phyloP scores from a whole-genome alignment of 2,113 vertebrate genomes.

The Apus apus region DNA sequence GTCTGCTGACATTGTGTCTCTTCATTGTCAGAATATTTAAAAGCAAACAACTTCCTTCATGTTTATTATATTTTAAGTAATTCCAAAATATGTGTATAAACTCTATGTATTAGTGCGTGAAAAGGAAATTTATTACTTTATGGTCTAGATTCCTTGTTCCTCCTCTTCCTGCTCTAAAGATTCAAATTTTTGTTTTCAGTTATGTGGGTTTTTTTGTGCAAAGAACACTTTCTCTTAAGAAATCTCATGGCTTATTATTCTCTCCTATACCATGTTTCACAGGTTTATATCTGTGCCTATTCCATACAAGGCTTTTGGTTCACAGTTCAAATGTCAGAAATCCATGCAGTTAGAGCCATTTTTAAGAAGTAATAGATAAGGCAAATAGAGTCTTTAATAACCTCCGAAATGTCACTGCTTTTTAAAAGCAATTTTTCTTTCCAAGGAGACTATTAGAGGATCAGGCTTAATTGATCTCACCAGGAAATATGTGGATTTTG shows the following conservation, averaged over 20 bases:
- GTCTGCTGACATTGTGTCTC: background rate
- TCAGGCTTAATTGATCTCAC: background rate
- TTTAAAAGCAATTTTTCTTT: too few relatives aligned
- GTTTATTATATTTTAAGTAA: background rate
- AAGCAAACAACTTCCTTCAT: background rate
- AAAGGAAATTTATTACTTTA: background rate
- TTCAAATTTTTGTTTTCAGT: background rate
- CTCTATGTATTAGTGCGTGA: background rate
- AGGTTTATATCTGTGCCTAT: background rate
- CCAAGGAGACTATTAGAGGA: background rate
- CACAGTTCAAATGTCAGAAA: background rate
- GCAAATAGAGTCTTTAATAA: background rate
- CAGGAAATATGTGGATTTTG: background rate
- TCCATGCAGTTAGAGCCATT: background rate
- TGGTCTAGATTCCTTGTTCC: background rate
- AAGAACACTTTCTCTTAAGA: background rate
- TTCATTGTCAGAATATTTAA: background rate
- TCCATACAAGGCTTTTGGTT: background rate
- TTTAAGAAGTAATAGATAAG: background rate
- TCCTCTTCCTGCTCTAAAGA: background rate
- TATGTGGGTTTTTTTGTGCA: fast-evolving
- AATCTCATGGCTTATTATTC: background rate
- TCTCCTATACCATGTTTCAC: background rate
- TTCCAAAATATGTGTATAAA: background rate
- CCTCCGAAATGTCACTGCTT: background rate